Evolutionary conservation across 2,797 vertebrate species (phyloP).

Genomic region (Labeo calbasu): DNA sequence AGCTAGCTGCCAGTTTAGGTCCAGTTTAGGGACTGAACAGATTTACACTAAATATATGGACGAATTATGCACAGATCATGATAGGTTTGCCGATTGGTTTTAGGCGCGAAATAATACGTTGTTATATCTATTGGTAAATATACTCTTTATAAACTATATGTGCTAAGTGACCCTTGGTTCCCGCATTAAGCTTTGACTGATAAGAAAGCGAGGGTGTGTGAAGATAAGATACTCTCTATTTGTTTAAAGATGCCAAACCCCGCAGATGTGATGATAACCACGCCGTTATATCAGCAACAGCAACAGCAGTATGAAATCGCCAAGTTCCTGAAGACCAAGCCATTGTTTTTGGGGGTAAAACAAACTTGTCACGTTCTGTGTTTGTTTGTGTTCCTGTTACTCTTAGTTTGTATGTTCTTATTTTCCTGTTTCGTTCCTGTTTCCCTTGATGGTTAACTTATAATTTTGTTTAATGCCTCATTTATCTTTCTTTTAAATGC

Average conservation of each 20-base stretch:
- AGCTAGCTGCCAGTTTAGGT: not conserved
- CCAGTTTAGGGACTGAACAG: not conserved
- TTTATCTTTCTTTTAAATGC: no score
- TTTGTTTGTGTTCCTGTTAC: not conserved
- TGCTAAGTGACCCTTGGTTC: no score
- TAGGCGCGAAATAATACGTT: not conserved
- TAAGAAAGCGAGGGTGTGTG: not conserved
- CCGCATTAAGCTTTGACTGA: not conserved
- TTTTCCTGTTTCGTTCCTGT: not conserved
- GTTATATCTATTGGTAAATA: not conserved
- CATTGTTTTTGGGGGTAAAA: conserved; percentile 19
- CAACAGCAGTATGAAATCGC: not conserved
- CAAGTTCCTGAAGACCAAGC: conserved; percentile 11
- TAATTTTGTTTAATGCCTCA: not conserved
- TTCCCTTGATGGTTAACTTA: not conserved
- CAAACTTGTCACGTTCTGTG: not conserved
- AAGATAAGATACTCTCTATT: not conserved
- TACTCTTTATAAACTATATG: not conserved
- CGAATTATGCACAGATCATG: no score
- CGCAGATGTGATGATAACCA: not conserved
- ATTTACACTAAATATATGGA: not conserved
- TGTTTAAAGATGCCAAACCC: not conserved
- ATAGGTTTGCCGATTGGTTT: not conserved
- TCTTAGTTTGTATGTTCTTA: not conserved
- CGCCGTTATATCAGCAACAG: not conserved